Evolutionary conservation across 2,113 vertebrate genomes (phyloP), one percentile per base, ranked within the genome.

Genomic region (Xiphorhynchus elegans): DNA sequence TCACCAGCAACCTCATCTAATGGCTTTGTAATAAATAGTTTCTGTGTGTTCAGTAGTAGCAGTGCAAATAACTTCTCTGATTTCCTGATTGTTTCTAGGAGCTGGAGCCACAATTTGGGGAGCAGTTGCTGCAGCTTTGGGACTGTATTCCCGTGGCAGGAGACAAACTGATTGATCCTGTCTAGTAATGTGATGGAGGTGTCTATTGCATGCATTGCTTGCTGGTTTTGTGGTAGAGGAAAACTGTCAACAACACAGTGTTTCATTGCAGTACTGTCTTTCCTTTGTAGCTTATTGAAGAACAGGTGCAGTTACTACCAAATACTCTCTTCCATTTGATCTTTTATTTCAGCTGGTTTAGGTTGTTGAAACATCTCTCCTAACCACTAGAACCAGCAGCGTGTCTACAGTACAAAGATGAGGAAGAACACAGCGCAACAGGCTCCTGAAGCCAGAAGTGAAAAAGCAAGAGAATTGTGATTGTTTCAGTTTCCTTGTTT

Each of bases 51-150:
- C 17, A 52, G 0, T 7, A 75, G 25, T 52, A 89, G 33, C 46
- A 66, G 29, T 44, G 13, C 25, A 39, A 25, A 15, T 84, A 64
- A 74, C 35, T 90, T 90, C 47, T 28, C 13, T 85, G 25, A 70
- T 95, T 89, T 64, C 28, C 59, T 69, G n/a, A 46, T 96, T 17
- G 5, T 86, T 79, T 93, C 53, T 63, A 99, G 99, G 99, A 99
- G 89, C 94, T 99, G 85, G 99, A 99, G 92, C 98, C 99, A 19
- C 98, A 98, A 74, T 97, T 98, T 88, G 99, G 98, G 77, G 97
- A 98, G 78, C 98, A 99, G 92, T 96, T 99, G 90, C 84, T 99
- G 62, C 97, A 98, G 66, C 97, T 99, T 81, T 99, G 99, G 99
- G 98, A 99, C 50, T 90, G 29, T 64, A 88, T 97, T 96, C 95